Conservation (phyloP, 2,797 vertebrate species). For the Propithecus deckenii region DNA sequence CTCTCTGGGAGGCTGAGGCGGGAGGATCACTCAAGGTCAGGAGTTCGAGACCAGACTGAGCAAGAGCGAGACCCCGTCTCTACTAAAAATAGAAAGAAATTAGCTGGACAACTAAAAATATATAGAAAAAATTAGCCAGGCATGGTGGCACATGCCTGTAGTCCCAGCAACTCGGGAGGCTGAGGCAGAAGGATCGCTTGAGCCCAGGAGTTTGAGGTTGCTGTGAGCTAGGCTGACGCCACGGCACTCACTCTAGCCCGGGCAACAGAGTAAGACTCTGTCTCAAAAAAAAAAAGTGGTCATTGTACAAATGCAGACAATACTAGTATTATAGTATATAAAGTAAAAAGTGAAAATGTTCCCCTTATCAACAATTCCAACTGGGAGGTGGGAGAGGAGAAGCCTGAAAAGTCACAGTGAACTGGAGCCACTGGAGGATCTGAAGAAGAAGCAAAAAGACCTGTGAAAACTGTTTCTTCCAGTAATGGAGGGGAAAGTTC, state of each 20-base stretch:
- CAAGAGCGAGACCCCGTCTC: neutral
- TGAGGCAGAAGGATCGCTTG: too few relatives aligned
- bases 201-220: neutral
- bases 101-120: too few relatives aligned
- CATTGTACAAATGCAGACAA: constrained; percentile 16
- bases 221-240: too few relatives aligned
- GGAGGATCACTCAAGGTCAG: too few relatives aligned
- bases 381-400: too few relatives aligned
- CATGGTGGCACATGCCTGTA: neutral
- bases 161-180: neutral
- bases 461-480: constrained; percentile 99
- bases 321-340: neutral
- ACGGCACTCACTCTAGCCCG: too few relatives aligned
- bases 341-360: neutral
- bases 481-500: constrained; percentile 95
- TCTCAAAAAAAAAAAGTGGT: neutral
- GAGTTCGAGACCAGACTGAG: neutral
- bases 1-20: too few relatives aligned
- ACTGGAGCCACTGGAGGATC: constrained; percentile 87
- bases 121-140: neutral
- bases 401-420: too few relatives aligned
- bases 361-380: neutral
- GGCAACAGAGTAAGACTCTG: too few relatives aligned
- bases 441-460: constrained; percentile 96
- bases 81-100: neutral